A percentile compares a stretch with the other conserved stretches of the same genome.
These are phyloP conservation scores for Phalera bucephala DNA, from an alignment of 2,888 invertebrate genomes.

Conservation along the genomic window DNA sequence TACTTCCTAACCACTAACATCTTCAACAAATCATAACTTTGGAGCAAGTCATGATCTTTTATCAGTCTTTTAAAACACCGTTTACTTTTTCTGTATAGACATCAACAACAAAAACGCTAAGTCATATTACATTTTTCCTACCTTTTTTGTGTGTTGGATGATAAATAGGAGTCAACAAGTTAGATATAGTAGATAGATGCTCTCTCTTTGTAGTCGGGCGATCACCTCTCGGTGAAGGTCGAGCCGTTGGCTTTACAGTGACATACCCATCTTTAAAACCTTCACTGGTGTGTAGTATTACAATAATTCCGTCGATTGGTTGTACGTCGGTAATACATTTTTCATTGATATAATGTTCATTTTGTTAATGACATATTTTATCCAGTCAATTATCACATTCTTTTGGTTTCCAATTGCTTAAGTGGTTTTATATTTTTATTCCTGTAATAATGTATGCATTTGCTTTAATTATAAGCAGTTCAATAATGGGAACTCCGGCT, in stretches of 20 bases:
- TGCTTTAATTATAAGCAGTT: too few species aligned
- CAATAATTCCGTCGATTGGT: conserved; percentile 7
- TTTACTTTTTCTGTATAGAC: neutral
- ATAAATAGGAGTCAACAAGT: conserved; percentile 28
- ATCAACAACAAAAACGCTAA: neutral
- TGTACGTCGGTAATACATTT: neutral
- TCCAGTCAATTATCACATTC: too few species aligned
- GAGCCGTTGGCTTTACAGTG: conserved; percentile 31
- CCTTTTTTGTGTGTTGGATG: conserved; percentile 32
- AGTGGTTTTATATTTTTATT: too few species aligned
- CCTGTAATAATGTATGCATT: too few species aligned
- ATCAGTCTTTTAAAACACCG: neutral
- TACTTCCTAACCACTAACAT: too few species aligned
- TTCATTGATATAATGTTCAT: too few species aligned
- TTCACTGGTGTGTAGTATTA: conserved; percentile 23
- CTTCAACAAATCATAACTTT: too few species aligned
- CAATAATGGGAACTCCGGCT: too few species aligned
- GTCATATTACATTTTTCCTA: conserved; percentile 18
- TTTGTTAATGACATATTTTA: too few species aligned
- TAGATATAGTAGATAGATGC: conserved; percentile 5
- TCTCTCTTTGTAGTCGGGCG: conserved; percentile 46
- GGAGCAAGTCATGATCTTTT: neutral
- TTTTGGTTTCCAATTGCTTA: too few species aligned
- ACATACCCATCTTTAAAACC: conserved; percentile 35
- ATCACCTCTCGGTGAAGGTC: conserved; percentile 53